These are phyloP conservation scores for Marisa cornuarietis DNA, from an alignment of 1,140 invertebrate species.

Conservation along the genomic window DNA sequence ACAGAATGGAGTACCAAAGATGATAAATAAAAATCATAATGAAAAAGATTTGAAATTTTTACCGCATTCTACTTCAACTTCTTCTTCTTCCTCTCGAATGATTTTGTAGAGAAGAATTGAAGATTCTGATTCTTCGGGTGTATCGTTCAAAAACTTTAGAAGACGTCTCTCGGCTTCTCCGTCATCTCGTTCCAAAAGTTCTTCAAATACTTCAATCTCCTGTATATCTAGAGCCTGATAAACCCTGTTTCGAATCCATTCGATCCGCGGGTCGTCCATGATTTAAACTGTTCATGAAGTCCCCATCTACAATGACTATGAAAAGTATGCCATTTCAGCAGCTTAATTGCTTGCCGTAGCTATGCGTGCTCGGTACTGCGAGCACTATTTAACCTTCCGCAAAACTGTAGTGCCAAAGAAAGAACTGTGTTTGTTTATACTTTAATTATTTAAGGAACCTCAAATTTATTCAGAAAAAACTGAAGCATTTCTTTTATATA, in stretches of 20 bases:
- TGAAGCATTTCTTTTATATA: not conserved
- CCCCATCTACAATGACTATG: not conserved
- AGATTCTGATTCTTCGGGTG: constrained; percentile 62
- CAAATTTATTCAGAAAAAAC: not conserved
- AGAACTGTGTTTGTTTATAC: not conserved
- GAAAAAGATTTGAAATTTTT: constrained; percentile 4
- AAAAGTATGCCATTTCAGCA: not conserved
- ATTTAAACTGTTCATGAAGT: constrained; percentile 8
- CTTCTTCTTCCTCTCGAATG: constrained; percentile 63
- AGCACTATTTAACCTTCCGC: not conserved
- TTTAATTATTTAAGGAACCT: not conserved
- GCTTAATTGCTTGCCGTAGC: not conserved
- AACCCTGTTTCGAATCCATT: constrained; percentile 63
- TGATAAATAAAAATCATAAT: no score
- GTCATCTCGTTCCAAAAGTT: constrained; percentile 64
- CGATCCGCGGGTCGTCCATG: constrained; percentile 67
- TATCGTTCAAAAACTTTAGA: constrained; percentile 65
- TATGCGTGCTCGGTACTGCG: not conserved
- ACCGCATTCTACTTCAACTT: constrained; percentile 67
- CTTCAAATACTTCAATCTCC: constrained; percentile 62
- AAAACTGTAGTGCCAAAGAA: not conserved
- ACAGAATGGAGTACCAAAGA: no score
- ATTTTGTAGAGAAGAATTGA: constrained; percentile 65
- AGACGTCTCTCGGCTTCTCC: constrained; percentile 61
- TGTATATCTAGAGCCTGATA: constrained; percentile 59